These are phyloP conservation scores for Phania funesta DNA, from an alignment of 2,888 invertebrate species.

Conservation along the genomic window DNA sequence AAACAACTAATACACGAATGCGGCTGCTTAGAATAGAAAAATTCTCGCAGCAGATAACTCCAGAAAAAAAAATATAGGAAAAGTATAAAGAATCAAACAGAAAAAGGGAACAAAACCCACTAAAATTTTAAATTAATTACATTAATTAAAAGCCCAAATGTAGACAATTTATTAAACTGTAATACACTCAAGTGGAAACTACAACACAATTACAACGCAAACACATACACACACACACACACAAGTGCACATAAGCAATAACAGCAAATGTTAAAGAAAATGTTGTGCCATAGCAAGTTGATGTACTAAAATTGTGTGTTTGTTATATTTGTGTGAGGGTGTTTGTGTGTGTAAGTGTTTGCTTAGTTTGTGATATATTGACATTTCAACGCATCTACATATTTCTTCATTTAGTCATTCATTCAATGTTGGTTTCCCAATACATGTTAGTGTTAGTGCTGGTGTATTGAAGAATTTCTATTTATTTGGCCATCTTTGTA, in stretches of 20 bases:
- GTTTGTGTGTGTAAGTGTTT: constrained; percentile 22
- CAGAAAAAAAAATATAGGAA: not conserved
- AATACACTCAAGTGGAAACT: constrained; percentile 35
- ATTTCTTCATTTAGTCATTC: constrained; percentile 40
- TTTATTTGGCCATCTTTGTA: constrained; percentile 22
- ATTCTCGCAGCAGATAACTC: not conserved
- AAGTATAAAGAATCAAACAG: not conserved
- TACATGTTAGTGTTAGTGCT: not conserved
- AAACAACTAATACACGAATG: constrained; percentile 17
- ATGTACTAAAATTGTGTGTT: not conserved
- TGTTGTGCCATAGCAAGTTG: not conserved
- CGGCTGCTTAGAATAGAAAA: constrained; percentile 54
- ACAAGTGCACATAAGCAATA: not conserved
- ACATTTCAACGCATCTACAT: constrained; percentile 64
- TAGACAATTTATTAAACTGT: constrained; percentile 53
- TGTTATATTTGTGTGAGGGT: not conserved
- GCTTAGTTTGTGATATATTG: constrained; percentile 59
- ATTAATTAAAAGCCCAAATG: constrained; percentile 63
- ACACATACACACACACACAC: not conserved
- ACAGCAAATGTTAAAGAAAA: not conserved
- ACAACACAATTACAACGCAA: not conserved
- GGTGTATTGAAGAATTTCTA: constrained; percentile 7
- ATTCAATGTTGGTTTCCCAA: constrained; percentile 30
- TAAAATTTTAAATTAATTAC: constrained; percentile 60
- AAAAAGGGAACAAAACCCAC: not conserved